Percentiles rank a stretch among this genome's conserved stretches.
phyloP scores from a whole-genome alignment of 2,888 invertebrate genomes.

The Diplolepis rosae region DNA sequence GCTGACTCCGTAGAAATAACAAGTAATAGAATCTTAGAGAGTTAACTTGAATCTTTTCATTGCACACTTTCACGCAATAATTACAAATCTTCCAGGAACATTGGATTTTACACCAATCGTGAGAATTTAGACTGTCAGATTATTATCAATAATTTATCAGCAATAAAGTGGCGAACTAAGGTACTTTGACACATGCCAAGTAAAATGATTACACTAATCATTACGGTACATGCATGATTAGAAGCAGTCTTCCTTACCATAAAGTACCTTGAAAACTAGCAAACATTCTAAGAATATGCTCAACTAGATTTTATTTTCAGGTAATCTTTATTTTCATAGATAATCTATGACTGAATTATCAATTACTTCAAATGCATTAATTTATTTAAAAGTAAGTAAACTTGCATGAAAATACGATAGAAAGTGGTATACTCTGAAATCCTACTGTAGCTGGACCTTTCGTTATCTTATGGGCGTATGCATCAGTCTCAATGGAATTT shows the following conservation, averaged over 20 bases:
- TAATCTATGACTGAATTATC: neutral
- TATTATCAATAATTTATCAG: conserved; percentile 19
- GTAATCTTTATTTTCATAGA: neutral
- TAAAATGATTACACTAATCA: neutral
- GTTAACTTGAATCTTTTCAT: neutral
- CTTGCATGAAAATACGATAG: no score
- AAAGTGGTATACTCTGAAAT: no score
- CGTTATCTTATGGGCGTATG: neutral
- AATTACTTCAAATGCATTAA: neutral
- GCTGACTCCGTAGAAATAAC: neutral
- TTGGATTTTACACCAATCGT: conserved; percentile 25
- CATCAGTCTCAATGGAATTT: neutral
- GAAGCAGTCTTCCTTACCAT: neutral
- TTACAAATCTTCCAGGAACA: conserved; percentile 2
- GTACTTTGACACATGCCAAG: conserved; percentile 18
- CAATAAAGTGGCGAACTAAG: conserved; percentile 10
- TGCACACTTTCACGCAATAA: neutral
- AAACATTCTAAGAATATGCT: neutral
- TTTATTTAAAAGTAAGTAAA: no score
- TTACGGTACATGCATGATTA: neutral
- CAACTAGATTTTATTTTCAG: neutral
- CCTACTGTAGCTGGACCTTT: neutral
- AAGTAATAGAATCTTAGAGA: conserved; percentile 4
- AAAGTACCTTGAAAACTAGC: neutral
- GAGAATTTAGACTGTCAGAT: conserved; percentile 22